Percentiles rank a stretch among this genome's conserved stretches.
phyloP scores from a whole-genome alignment of 2,888 invertebrate species.

The Trachelus tabidus region DNA sequence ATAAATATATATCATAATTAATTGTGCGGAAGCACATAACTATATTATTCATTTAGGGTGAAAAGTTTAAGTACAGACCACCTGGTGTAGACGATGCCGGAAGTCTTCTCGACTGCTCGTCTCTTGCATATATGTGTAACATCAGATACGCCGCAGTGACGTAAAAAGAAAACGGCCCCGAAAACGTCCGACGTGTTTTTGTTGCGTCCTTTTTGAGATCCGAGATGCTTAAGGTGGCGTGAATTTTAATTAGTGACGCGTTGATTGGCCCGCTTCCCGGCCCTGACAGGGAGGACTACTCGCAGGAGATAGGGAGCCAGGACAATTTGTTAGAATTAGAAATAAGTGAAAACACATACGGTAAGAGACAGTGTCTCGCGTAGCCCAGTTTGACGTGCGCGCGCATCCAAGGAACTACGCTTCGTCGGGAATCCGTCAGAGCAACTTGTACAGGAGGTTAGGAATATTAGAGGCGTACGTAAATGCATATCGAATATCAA shows the following conservation, averaged over 20 bases:
- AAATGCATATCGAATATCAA: background rate
- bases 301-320: constrained; percentile 7
- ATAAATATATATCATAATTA: background rate
- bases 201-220: constrained; percentile 14
- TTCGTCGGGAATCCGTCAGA: background rate
- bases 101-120: background rate
- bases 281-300: constrained; percentile 4
- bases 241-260: constrained; percentile 30
- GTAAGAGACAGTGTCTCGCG: background rate
- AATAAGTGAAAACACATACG: constrained; percentile 20
- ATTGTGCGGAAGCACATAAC: background rate
- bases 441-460: background rate
- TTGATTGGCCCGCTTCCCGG: constrained; percentile 19
- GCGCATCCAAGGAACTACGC: background rate
- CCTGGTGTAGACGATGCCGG: background rate
- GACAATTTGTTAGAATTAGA: constrained; percentile 26
- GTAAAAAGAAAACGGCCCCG: constrained; percentile 6
- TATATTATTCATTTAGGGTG: background rate
- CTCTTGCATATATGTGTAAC: background rate
- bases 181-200: constrained; percentile 6
- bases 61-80: background rate
- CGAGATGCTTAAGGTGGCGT: constrained; percentile 26
- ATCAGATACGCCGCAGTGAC: constrained; percentile 13
- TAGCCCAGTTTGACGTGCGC: background rate
- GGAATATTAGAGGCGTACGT: background rate